Base-by-base conservation (phyloP, 2,113 vertebrate genomes). In the Calcarius ornatus region DNA sequence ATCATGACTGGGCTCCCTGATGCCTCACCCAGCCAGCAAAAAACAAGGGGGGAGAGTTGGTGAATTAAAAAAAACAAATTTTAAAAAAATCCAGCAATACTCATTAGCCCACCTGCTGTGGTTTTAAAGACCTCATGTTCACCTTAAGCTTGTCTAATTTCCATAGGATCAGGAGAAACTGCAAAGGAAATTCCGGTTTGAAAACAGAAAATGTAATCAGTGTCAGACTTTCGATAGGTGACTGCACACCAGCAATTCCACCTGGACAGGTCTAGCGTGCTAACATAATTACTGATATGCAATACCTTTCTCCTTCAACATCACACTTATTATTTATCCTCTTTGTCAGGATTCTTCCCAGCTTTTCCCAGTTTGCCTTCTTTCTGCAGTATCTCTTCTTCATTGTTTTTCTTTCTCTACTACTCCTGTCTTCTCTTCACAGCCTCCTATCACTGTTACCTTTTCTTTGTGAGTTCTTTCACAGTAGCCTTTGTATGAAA, bases 21-120 rank as follows among this genome's bases (percentile, higher is more conserved):
- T 16, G 30, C 45, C n/a, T 60, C 27, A 42, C 38, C 9, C 17
- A 68, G 65, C 2, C 61, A 60, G 43, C 11, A 53, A 78, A 66
- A 63, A 17, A 1, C 1, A n/a, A 23, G 5, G 5, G 10, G 8
- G 11, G 2, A 4, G 15, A 5, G 18, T 9, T 1, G 4, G 9
- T 43, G 14, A 83, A 56, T 30, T 66, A 31, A 47, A 61, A 38
- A 38, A 53, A 20, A 28, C 1, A 37, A 18, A 33, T 21, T 9
- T 6, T 3, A 6, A 6, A 48, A n/a, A 40, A 19, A 47, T 10
- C 14, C 61, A 84, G 17, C 15, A 68, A 43, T 66, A 47, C 5
- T 16, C 35, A 56, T 38, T 63, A 78, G 35, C 15, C 21, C 27
- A 60, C 10, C 22, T 78, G 35, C 47, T 75, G 61, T 48, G 15